Evolutionary conservation across 2,888 invertebrate genomes (phyloP).

Genomic region (Acrobasis repandana): DNA sequence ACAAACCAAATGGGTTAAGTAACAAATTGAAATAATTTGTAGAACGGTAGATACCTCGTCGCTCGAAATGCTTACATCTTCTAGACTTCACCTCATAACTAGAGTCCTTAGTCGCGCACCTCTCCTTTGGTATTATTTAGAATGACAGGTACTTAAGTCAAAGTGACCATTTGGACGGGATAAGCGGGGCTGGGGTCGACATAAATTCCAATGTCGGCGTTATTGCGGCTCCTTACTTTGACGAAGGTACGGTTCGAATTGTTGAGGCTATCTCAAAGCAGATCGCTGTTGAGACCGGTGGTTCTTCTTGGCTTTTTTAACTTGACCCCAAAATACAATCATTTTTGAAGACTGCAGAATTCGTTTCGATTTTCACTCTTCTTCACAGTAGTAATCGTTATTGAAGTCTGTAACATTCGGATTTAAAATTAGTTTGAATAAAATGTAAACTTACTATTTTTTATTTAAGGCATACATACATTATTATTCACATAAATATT

Average conservation of each 20-base stretch:
- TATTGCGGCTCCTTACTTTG: constrained; percentile 72
- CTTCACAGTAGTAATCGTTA: no score
- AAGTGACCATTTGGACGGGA: constrained; percentile 65
- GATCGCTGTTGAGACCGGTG: constrained; percentile 41
- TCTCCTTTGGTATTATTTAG: constrained; percentile 49
- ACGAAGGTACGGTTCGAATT: constrained; percentile 72
- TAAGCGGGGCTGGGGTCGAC: constrained; percentile 66
- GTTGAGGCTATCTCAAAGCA: constrained; percentile 63
- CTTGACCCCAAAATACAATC: background rate
- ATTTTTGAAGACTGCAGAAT: no score
- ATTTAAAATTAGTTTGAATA: no score
- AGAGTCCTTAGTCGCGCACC: constrained; percentile 36
- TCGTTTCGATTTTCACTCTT: no score
- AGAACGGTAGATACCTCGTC: no score
- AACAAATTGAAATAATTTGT: no score
- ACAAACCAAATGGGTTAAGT: no score
- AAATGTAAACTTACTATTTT: no score
- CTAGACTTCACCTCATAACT: constrained; percentile 33
- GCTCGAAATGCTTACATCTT: constrained; percentile 12
- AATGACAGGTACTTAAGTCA: constrained; percentile 67
- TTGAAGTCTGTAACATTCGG: no score
- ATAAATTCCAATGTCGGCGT: constrained; percentile 70
- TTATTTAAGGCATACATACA: no score
- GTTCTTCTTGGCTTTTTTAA: background rate
- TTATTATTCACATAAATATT: no score